phyloP scores from a whole-genome alignment of 2,797 vertebrate species.

The Sardinella longiceps region DNA sequence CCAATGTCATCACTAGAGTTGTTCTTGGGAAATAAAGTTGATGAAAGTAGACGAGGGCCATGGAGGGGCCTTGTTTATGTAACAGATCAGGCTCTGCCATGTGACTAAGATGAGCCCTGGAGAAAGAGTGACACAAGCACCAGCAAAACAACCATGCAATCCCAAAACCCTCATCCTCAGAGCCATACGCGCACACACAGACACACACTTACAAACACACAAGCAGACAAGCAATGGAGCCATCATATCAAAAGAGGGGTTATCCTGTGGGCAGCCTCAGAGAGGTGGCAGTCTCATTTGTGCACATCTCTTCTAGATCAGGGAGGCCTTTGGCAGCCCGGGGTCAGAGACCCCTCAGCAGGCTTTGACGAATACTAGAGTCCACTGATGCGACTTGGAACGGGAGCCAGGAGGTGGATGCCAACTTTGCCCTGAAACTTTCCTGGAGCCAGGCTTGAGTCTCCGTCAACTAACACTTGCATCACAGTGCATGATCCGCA shows the following conservation, averaged over 20 bases:
- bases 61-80: conserved; percentile 71
- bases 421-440: conserved; percentile 62
- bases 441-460: conserved; percentile 59
- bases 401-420: conserved; percentile 71
- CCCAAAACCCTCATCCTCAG: conserved; percentile 46
- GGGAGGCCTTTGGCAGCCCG: conserved; percentile 66
- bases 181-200: neutral
- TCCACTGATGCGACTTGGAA: conserved; percentile 74
- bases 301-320: conserved; percentile 70
- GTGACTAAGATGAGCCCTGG: conserved; percentile 65
- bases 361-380: conserved; percentile 70
- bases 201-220: neutral
- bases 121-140: conserved; percentile 73
- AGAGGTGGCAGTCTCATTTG: conserved; percentile 80
- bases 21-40: conserved; percentile 65
- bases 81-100: conserved; percentile 71
- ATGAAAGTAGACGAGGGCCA: conserved; percentile 69
- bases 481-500: conserved; percentile 27
- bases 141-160: conserved; percentile 62
- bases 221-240: conserved; percentile 20
- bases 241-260: conserved; percentile 29
- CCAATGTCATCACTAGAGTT: conserved; percentile 68
- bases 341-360: conserved; percentile 67
- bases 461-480: conserved; percentile 55
- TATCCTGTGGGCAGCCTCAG: conserved; percentile 71